Conservation (phyloP, 2,113 vertebrate genomes). For the Sebastes fasciatus region DNA sequence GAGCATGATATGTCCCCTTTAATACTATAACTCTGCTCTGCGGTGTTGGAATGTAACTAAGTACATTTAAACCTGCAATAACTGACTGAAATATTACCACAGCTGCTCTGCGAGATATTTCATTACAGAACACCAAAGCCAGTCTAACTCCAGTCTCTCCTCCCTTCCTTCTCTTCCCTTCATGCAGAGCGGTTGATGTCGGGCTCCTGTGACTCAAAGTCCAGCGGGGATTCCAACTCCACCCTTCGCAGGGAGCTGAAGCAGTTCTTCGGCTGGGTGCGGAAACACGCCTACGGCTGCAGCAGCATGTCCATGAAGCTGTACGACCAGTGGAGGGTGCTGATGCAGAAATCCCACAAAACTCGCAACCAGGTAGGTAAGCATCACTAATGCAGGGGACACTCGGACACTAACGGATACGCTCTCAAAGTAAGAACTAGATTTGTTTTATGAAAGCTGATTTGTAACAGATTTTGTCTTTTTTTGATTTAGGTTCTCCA, state of each 20-base stretch:
- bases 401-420: background rate
- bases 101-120: background rate
- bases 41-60: background rate
- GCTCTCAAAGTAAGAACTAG: background rate
- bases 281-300: conserved; percentile 95
- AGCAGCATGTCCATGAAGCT: conserved; percentile 97
- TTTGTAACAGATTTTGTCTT: conserved; percentile 68
- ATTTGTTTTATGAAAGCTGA: conserved; percentile 12
- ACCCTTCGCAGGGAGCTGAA: conserved; percentile 95
- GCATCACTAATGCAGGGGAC: conserved; percentile 73
- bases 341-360: conserved; percentile 99
- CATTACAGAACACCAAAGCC: background rate
- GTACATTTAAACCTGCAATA: background rate
- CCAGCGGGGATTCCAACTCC: conserved; percentile 92
- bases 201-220: conserved; percentile 94
- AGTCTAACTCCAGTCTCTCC: background rate
- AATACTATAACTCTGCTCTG: background rate
- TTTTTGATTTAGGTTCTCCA: conserved; percentile 91
- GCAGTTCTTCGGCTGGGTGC: conserved; percentile 98
- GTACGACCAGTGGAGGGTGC: conserved; percentile 98
- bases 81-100: background rate
- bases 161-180: background rate
- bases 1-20: too few relatives aligned
- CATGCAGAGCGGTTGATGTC: conserved; percentile 83
- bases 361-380: conserved; percentile 98